Evolutionary conservation across 2,797 vertebrate species (phyloP), one percentile per base, ranked within the genome.

Genomic region (Florisuga fusca): DNA sequence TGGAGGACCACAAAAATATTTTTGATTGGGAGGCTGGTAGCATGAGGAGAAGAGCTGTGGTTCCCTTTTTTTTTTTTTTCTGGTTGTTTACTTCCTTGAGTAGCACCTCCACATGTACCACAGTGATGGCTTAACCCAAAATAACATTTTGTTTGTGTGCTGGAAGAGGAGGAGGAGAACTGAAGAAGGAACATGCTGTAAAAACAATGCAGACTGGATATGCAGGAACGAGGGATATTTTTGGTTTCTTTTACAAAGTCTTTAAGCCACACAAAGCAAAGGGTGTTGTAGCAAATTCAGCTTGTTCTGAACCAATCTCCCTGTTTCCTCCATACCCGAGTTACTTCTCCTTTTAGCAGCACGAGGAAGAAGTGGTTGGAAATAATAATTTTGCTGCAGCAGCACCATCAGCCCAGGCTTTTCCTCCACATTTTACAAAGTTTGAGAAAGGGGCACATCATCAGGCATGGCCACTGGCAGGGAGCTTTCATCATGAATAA

Each of bases 241-340:
- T 80, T 93, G 54, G 54, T 71, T 85, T 66, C 81, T 68, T 77
- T 74, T 63, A 76, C 34, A 58, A 81, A 92, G 50, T 46, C 59
- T 48, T 61, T 46, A 75, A 71, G 73, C 15, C 86, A 87, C 92
- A 63, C 68, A 89, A 85, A 91, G 78, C 38, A 83, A 95, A 95
- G 73, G 64, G n/a, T 50, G 33, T 31, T 64, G 29, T 23, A 58
- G 82, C 77, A 63, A 87, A 88, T 78, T 84, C 48, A 64, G 6
- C 46, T 48, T 58, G 41, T 72, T 63, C 45, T 10, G 36, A 75
- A 76, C 41, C 50, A 58, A 12, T 23, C 33, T 66, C 66, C 80
- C n/a, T n/a, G 4, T 33, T 67, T 86, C 72, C 53, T 82, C 61
- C 75, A 31, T 25, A 36, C 43, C 58, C 46, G 12, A 63, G 23